phyloP scores from a whole-genome alignment of 2,888 invertebrate species.

The Diplazon laetatorius region DNA sequence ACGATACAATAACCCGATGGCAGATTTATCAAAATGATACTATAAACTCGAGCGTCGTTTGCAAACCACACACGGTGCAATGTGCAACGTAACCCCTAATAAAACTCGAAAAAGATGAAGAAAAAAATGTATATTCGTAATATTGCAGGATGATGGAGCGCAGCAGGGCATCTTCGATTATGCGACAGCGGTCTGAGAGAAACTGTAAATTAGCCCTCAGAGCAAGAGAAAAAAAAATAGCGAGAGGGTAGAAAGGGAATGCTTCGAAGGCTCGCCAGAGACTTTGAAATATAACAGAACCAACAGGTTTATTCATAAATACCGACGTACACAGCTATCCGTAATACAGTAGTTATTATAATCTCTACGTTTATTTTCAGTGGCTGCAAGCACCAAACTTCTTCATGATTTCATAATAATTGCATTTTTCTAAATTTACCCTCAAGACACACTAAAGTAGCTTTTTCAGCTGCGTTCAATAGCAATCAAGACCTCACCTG shows the following conservation, averaged over 20 bases:
- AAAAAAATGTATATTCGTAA: too few relatives aligned
- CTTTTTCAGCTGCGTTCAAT: too few relatives aligned
- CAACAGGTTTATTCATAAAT: constrained; percentile 1
- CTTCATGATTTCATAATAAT: too few relatives aligned
- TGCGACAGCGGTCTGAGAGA: constrained; percentile 23
- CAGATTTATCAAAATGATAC: constrained; percentile 63
- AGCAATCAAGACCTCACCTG: not conserved
- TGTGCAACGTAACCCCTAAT: too few relatives aligned
- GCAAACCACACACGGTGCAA: not conserved
- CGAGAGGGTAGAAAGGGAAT: too few relatives aligned
- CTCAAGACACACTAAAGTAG: too few relatives aligned
- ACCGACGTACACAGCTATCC: not conserved
- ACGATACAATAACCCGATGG: constrained; percentile 39
- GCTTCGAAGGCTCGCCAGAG: constrained; percentile 5
- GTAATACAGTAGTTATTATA: not conserved
- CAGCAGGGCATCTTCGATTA: constrained; percentile 25
- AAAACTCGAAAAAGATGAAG: not conserved
- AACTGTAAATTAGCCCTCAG: constrained; percentile 16
- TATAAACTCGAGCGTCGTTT: constrained; percentile 44
- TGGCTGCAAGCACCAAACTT: too few relatives aligned
- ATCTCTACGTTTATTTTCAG: not conserved
- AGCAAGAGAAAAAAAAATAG: not conserved
- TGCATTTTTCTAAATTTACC: too few relatives aligned
- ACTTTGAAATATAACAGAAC: constrained; percentile 6
- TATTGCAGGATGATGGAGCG: constrained; percentile 2